Conservation (phyloP, 2,797 vertebrate species). For the Chelonia mydas region DNA sequence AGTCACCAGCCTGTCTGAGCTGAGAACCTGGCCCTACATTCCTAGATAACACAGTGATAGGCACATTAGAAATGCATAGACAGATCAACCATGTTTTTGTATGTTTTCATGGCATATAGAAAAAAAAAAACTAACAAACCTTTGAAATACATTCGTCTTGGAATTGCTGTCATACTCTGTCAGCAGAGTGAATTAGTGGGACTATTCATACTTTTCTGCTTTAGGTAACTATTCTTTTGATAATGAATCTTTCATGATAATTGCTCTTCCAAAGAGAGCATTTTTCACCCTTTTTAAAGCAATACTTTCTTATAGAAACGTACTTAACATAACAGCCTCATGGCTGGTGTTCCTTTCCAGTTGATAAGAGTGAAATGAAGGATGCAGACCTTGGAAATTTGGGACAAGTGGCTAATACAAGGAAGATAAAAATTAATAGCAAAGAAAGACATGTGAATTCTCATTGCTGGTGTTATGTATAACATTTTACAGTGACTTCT, state of each 20-base stretch:
- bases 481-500: slow-evolving; percentile 31
- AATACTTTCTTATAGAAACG: slow-evolving; percentile 79
- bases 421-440: slow-evolving; percentile 67
- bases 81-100: slow-evolving; percentile 59
- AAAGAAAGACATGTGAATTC: slow-evolving; percentile 23
- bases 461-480: slow-evolving; percentile 33
- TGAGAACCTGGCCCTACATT: slow-evolving; percentile 35
- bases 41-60: background rate
- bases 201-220: slow-evolving; percentile 69
- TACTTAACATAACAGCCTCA: slow-evolving; percentile 75
- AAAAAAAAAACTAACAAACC: background rate
- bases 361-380: slow-evolving; percentile 70
- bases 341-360: slow-evolving; percentile 52
- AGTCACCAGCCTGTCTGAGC: slow-evolving; percentile 10
- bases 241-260: slow-evolving; percentile 81
- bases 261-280: slow-evolving; percentile 76
- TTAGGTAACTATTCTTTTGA: slow-evolving; percentile 80
- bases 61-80: slow-evolving; percentile 31
- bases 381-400: slow-evolving; percentile 60
- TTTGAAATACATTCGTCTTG: slow-evolving; percentile 72
- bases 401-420: slow-evolving; percentile 32
- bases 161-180: slow-evolving; percentile 57
- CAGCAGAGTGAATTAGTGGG: slow-evolving; percentile 46
- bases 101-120: background rate
- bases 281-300: slow-evolving; percentile 81